Conservation (phyloP, 64 coral and sea anemone species). For the Montipora foliosa region DNA sequence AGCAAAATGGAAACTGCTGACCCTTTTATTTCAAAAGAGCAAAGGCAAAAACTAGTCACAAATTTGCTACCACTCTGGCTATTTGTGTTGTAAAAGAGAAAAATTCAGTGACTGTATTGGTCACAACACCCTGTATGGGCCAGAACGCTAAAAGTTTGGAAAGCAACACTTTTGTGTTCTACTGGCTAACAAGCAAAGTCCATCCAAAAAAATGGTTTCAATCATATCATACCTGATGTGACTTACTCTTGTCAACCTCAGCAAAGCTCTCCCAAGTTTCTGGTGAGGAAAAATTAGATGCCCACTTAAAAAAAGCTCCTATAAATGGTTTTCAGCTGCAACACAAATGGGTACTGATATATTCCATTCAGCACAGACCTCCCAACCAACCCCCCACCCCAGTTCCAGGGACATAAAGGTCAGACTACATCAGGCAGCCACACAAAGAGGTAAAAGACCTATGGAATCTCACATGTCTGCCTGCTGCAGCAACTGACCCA, state of each 20-base stretch:
- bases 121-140: too few species aligned
- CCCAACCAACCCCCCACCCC: neutral
- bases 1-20: too few species aligned
- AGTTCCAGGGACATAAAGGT: neutral
- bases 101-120: too few species aligned
- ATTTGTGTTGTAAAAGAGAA: too few species aligned
- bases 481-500: neutral
- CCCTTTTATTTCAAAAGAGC: too few species aligned
- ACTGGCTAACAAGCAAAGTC: neutral
- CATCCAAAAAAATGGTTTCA: neutral
- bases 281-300: slow-evolving; percentile 30
- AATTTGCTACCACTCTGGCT: too few species aligned
- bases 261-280: slow-evolving; percentile 92
- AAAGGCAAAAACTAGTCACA: too few species aligned
- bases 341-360: neutral
- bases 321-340: neutral
- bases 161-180: neutral
- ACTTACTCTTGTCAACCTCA: slow-evolving; percentile 90
- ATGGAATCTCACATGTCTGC: neutral
- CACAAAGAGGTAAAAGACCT: neutral
- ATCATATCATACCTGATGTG: slow-evolving; percentile 82
- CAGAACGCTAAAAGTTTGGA: neutral
- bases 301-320: neutral
- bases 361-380: slow-evolving; percentile 1
- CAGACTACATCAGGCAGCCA: slow-evolving; percentile 23